Evolutionary conservation across 2,113 vertebrate genomes (phyloP).

Genomic region (Lanius ludovicianus): DNA sequence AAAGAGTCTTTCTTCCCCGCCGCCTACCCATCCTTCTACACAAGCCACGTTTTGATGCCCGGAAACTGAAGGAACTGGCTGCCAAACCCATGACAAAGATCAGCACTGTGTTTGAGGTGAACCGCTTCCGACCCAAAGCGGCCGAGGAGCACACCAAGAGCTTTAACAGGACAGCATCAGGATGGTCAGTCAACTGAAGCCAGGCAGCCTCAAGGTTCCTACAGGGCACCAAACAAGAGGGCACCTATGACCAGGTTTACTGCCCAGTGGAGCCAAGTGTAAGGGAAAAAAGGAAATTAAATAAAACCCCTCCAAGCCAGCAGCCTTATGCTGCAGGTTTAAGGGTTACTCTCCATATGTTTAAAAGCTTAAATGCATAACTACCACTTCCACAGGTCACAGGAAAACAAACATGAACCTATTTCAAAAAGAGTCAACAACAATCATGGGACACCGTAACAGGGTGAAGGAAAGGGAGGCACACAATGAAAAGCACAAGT

Average conservation of each 20-base stretch:
- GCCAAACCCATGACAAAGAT: constrained; percentile 78
- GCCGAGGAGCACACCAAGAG: constrained; percentile 80
- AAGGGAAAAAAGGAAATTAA: background rate
- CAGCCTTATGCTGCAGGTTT: background rate
- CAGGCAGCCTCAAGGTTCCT: background rate
- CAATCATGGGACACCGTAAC: background rate
- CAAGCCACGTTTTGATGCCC: constrained; percentile 89
- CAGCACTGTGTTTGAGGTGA: constrained; percentile 76
- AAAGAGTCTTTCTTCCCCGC: background rate
- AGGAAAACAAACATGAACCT: background rate
- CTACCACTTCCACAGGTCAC: background rate
- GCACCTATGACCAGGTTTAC: background rate
- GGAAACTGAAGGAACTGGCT: constrained; percentile 87
- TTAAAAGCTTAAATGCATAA: background rate
- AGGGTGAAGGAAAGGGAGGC: background rate
- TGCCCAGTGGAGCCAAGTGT: background rate
- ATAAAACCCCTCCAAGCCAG: background rate
- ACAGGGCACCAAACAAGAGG: background rate
- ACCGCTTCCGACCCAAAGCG: constrained; percentile 73
- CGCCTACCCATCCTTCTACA: constrained; percentile 86
- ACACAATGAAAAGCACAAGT: background rate
- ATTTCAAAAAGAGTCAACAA: background rate
- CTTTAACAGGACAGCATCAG: constrained; percentile 89
- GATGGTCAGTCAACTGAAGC: constrained; percentile 74
- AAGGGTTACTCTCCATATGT: background rate